Conservation (phyloP, 35 echinoderm and acorn worm species). For the Apostichopus parvimensis region DNA sequence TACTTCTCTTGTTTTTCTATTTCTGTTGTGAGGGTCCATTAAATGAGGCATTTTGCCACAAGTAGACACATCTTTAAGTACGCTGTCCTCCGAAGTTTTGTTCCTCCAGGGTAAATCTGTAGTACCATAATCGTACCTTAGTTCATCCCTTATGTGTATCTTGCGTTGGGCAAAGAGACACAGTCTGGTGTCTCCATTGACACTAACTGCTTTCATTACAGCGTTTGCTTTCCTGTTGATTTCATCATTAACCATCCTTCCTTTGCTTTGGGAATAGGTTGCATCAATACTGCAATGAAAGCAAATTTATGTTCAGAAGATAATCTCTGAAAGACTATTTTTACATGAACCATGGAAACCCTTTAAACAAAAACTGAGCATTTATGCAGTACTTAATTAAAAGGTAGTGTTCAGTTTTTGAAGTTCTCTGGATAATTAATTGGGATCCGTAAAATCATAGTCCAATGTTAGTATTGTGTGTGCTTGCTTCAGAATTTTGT, state of each 20-base stretch:
- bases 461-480: too few species aligned
- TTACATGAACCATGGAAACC: neutral
- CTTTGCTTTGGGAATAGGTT: neutral
- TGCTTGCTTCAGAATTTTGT: too few species aligned
- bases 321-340: neutral
- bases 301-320: neutral
- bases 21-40: neutral
- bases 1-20: neutral
- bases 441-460: too few species aligned
- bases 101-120: neutral
- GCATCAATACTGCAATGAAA: constrained; percentile 21
- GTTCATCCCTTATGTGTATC: neutral
- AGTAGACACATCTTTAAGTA: neutral
- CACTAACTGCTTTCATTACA: constrained; percentile 8
- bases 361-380: too few species aligned
- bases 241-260: neutral
- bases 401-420: too few species aligned
- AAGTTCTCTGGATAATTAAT: too few species aligned
- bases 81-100: neutral
- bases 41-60: neutral
- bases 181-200: neutral
- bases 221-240: neutral
- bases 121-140: constrained; percentile 5
- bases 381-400: too few species aligned
- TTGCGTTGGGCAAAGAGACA: neutral